These are phyloP conservation scores for Stenchaetothrips biformis DNA, from an alignment of 2,888 invertebrate species.

Conservation along the genomic window DNA sequence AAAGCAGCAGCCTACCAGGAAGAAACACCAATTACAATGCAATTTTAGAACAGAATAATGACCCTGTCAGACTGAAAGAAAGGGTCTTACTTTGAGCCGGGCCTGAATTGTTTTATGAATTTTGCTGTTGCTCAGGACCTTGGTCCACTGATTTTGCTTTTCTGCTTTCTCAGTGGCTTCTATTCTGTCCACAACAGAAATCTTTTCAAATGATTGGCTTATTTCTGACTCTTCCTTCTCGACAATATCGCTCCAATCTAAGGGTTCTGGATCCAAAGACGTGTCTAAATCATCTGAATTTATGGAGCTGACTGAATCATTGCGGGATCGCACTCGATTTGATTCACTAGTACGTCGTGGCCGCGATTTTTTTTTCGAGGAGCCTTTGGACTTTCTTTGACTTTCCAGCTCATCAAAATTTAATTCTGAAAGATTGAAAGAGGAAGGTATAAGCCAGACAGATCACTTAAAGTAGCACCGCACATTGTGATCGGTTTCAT, in stretches of 20 bases:
- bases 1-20: not conserved
- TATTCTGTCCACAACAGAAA: constrained; percentile 14
- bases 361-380: not conserved
- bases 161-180: constrained; percentile 32
- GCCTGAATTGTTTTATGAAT: constrained; percentile 35
- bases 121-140: constrained; percentile 33
- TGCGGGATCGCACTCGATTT: not conserved
- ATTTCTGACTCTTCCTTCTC: not conserved
- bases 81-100: constrained; percentile 31
- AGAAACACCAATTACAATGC: not conserved
- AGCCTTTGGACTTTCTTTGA: not conserved
- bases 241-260: not conserved
- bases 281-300: constrained; percentile 30
- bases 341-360: not conserved
- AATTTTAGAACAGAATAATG: not conserved
- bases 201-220: constrained; percentile 30
- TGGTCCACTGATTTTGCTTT: constrained; percentile 35
- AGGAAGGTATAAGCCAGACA: not conserved
- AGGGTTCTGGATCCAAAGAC: constrained; percentile 33
- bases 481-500: not conserved
- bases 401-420: not conserved
- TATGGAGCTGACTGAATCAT: not conserved
- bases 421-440: not conserved
- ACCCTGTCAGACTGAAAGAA: not conserved
- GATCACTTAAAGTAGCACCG: not conserved